phyloP scores from a whole-genome alignment of 2,888 invertebrate genomes.

The Pegoplata infirma region DNA sequence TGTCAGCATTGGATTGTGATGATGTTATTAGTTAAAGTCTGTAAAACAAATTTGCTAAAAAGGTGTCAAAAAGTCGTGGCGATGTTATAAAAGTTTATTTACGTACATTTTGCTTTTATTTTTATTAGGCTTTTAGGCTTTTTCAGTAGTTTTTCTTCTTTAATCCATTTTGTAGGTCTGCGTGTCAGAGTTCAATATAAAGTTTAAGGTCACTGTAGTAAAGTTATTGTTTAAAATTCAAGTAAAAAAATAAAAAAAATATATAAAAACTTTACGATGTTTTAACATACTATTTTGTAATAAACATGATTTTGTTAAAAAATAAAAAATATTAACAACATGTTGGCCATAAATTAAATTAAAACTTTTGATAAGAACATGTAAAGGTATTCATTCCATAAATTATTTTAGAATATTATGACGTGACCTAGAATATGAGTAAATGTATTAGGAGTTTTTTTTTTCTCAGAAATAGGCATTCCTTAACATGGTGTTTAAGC shows the following conservation, averaged over 20 bases:
- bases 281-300: background rate
- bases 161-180: slow-evolving; percentile 39
- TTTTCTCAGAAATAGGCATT: too few species aligned
- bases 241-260: background rate
- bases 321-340: too few species aligned
- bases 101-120: background rate
- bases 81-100: slow-evolving; percentile 29
- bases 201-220: slow-evolving; percentile 53
- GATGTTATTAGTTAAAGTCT: slow-evolving; percentile 23
- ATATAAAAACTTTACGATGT: background rate
- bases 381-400: background rate
- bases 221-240: slow-evolving; percentile 15
- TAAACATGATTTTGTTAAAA: background rate
- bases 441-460: background rate
- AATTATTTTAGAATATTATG: background rate
- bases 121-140: background rate
- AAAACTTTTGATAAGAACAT: background rate
- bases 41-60: background rate
- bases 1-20: background rate
- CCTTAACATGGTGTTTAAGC: too few species aligned
- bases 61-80: slow-evolving; percentile 45
- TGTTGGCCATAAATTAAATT: background rate
- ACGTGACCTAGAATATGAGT: background rate
- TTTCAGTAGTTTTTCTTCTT: too few species aligned
- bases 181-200: slow-evolving; percentile 59